Percentiles rank a stretch among this genome's conserved stretches.
Evolutionary conservation across 2,888 invertebrate genomes (phyloP).

Genomic region (Lithophane semibrunnea): DNA sequence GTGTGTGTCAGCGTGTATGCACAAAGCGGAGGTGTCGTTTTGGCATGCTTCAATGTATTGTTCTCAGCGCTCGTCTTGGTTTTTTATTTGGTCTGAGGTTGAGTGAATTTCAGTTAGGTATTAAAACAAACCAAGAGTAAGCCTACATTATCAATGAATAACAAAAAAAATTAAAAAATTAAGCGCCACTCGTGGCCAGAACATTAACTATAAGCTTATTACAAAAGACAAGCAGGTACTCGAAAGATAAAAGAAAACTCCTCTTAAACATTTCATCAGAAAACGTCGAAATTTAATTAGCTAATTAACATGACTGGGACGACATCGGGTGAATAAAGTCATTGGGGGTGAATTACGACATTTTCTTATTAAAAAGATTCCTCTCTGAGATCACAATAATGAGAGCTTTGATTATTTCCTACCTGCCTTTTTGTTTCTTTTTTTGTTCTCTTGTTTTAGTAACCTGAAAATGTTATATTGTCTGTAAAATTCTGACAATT

Average conservation of each 20-base stretch:
- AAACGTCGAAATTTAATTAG: constrained; percentile 80
- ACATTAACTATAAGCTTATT: constrained; percentile 57
- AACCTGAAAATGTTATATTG: neutral
- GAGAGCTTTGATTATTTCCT: constrained; percentile 70
- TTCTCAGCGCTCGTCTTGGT: too few species aligned
- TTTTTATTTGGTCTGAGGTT: too few species aligned
- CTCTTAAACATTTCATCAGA: constrained; percentile 73
- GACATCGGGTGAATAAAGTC: constrained; percentile 78
- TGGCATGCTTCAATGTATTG: too few species aligned
- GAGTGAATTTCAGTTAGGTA: neutral
- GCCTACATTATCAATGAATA: neutral
- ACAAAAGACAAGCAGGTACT: constrained; percentile 54
- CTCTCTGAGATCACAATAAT: constrained; percentile 70
- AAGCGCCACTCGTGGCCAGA: constrained; percentile 17
- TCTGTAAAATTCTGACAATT: neutral
- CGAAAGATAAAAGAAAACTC: constrained; percentile 67
- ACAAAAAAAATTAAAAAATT: neutral
- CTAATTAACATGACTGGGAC: constrained; percentile 80
- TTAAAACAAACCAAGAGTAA: neutral
- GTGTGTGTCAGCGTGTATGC: too few species aligned
- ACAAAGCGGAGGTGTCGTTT: too few species aligned
- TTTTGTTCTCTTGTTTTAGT: constrained; percentile 25
- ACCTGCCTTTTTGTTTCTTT: constrained; percentile 56
- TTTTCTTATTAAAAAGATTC: constrained; percentile 75
- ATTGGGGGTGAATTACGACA: constrained; percentile 76